These are phyloP conservation scores for Drosophila nannoptera DNA, from an alignment of 1,140 invertebrate genomes.

Conservation along the genomic window DNA sequence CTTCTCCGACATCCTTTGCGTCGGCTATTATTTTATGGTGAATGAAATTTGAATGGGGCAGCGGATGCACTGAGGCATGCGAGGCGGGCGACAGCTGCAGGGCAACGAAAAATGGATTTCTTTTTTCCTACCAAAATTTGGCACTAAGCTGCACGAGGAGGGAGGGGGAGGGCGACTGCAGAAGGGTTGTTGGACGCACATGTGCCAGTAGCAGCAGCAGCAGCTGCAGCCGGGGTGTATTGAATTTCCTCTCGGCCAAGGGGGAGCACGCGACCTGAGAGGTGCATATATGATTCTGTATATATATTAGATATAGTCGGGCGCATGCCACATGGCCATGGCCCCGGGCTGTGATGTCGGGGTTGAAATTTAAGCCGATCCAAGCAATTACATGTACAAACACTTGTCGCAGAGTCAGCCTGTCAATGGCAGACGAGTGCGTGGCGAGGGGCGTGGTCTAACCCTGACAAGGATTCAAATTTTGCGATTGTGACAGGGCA, in stretches of 20 bases:
- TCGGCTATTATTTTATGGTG: slow-evolving; percentile 25
- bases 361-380: slow-evolving; percentile 47
- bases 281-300: slow-evolving; percentile 11
- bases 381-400: slow-evolving; percentile 58
- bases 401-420: slow-evolving; percentile 60
- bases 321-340: slow-evolving; percentile 21
- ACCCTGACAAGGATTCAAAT: slow-evolving; percentile 12
- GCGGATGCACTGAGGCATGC: slow-evolving; percentile 40
- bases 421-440: slow-evolving; percentile 50
- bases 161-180: no score
- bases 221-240: slow-evolving; percentile 30
- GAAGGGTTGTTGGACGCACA: slow-evolving; percentile 41
- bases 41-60: slow-evolving; percentile 49
- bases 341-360: slow-evolving; percentile 11
- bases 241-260: slow-evolving; percentile 53
- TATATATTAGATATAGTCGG: slow-evolving; percentile 12
- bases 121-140: no score
- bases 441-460: slow-evolving; percentile 35
- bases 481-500: neutral
- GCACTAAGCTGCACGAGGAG: slow-evolving; percentile 25
- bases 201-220: slow-evolving; percentile 25
- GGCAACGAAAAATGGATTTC: slow-evolving; percentile 28
- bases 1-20: slow-evolving; percentile 29
- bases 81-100: slow-evolving; percentile 40
- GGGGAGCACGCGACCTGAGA: slow-evolving; percentile 26